Conservation (phyloP, 1,140 invertebrate species). For the Dendrolimus punctatus region DNA sequence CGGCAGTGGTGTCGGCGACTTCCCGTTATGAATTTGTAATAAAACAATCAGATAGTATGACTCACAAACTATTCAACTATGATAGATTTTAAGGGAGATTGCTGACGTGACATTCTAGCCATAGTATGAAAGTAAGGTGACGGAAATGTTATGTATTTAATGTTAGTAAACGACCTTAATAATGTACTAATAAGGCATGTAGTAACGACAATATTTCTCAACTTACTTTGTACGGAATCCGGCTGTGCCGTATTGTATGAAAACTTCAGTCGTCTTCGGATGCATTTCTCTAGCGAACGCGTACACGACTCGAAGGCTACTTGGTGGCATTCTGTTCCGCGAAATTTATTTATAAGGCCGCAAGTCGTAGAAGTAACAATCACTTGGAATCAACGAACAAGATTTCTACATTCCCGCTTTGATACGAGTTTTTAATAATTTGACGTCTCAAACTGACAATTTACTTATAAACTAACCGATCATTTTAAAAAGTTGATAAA, state of each 20-base stretch:
- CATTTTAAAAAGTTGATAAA: constrained; percentile 9
- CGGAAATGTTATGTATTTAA: constrained; percentile 8
- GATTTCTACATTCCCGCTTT: constrained; percentile 62
- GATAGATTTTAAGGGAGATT: constrained; percentile 12
- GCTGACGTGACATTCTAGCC: constrained; percentile 50
- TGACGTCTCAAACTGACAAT: constrained; percentile 30
- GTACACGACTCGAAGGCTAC: constrained; percentile 75
- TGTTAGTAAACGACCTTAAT: constrained; percentile 14
- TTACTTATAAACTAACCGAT: constrained; percentile 14
- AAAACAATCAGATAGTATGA: constrained; percentile 49
- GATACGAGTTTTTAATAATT: constrained; percentile 38
- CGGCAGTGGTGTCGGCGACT: constrained; percentile 25
- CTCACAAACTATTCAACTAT: constrained; percentile 35
- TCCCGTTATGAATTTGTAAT: constrained; percentile 50
- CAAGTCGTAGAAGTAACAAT: constrained; percentile 51
- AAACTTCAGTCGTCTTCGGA: constrained; percentile 75
- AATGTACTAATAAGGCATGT: constrained; percentile 3
- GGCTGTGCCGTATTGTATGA: constrained; percentile 80
- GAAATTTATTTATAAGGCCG: constrained; percentile 65
- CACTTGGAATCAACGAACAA: constrained; percentile 64
- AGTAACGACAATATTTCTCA: constrained; percentile 17
- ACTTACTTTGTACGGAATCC: constrained; percentile 81
- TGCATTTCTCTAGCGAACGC: constrained; percentile 83
- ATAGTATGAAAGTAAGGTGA: constrained; percentile 22
- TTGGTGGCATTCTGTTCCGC: constrained; percentile 60